Percentiles rank a stretch among this genome's conserved stretches.
phyloP scores from a whole-genome alignment of 2,797 vertebrate genomes.

The Gallinago nigripennis region DNA sequence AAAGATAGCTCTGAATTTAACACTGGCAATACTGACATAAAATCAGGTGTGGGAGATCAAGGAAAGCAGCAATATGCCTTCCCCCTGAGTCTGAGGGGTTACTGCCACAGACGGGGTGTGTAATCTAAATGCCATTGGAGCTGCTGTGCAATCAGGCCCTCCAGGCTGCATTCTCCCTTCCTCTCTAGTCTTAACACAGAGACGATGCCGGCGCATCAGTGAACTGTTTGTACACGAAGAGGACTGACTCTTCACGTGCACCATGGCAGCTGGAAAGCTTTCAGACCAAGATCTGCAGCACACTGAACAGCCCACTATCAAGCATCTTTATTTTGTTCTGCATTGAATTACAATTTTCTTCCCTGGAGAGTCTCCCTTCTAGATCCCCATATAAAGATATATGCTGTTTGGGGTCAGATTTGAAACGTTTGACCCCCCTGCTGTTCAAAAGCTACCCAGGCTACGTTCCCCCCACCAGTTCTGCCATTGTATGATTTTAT shows the following conservation, averaged over 20 bases:
- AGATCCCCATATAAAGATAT: background rate
- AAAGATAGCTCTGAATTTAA: background rate
- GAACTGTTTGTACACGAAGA: fast-evolving
- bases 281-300: background rate
- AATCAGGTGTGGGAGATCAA: background rate
- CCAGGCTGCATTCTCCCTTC: background rate
- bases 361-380: background rate
- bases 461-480: background rate
- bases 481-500: slow-evolving; percentile 31
- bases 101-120: background rate
- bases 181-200: background rate
- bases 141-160: background rate
- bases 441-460: background rate
- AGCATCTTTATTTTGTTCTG: background rate
- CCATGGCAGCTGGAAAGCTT: background rate
- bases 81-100: background rate
- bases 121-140: background rate
- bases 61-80: background rate
- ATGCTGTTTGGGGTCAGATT: slow-evolving; percentile 5
- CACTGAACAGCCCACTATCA: background rate
- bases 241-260: fast-evolving
- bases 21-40: background rate
- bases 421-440: slow-evolving; percentile 45
- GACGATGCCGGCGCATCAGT: fast-evolving
- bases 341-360: slow-evolving; percentile 9